Conservation (phyloP, 2,888 invertebrate species). For the Plemyria rubiginata region DNA sequence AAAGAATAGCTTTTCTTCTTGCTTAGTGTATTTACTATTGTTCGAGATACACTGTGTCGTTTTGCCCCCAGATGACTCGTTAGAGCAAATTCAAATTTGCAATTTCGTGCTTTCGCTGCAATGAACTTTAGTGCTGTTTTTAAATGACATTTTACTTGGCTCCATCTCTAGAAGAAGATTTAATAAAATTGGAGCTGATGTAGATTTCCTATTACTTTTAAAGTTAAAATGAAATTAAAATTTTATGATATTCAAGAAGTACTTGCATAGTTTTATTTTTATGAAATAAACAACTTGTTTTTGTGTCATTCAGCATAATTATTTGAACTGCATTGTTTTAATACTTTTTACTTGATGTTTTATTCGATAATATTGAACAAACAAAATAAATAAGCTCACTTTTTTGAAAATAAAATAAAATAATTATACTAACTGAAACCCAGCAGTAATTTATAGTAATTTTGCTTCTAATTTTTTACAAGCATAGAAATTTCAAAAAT, state of each 20-base stretch:
- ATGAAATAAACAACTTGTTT: too few species aligned
- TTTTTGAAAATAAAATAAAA: too few species aligned
- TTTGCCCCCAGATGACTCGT: constrained; percentile 38
- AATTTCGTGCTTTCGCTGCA: constrained; percentile 45
- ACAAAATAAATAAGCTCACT: too few species aligned
- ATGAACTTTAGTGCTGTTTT: constrained; percentile 37
- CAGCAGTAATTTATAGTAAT: too few species aligned
- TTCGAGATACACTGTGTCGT: background rate
- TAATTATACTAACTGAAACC: too few species aligned
- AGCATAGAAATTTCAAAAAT: too few species aligned
- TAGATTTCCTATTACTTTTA: constrained; percentile 2
- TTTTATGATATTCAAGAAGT: background rate
- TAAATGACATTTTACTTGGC: constrained; percentile 26
- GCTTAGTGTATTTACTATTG: background rate
- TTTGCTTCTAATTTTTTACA: too few species aligned
- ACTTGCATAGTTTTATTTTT: background rate
- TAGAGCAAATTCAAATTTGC: constrained; percentile 51
- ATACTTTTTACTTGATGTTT: too few species aligned
- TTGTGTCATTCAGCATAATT: too few species aligned
- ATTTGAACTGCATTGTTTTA: too few species aligned
- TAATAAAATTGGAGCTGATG: constrained; percentile 6
- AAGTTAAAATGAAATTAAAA: background rate
- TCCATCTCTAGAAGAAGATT: background rate
- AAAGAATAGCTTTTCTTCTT: too few species aligned
- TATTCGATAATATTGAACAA: too few species aligned